Conservation (phyloP, 2,797 vertebrate genomes). For the Chloroceryle amazona region DNA sequence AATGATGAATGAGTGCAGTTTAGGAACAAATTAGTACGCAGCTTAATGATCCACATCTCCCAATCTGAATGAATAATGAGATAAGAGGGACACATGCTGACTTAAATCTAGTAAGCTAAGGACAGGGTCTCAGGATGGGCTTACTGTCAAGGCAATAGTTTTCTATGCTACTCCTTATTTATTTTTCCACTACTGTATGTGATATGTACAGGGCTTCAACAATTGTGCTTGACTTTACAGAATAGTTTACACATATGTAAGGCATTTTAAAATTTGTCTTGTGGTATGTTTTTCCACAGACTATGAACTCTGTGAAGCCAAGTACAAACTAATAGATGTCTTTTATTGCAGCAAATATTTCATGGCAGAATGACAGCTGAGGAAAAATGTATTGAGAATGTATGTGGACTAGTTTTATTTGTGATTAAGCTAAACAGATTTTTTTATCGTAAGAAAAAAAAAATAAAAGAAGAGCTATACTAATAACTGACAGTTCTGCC, state of each 20-base stretch:
- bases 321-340: neutral
- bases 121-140: neutral
- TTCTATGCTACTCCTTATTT: neutral
- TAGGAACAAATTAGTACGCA: conserved; percentile 33
- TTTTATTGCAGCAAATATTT: neutral
- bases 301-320: neutral
- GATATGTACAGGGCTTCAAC: neutral
- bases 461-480: neutral
- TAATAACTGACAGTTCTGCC: neutral
- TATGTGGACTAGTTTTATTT: neutral
- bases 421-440: neutral
- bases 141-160: neutral
- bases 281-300: neutral
- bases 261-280: neutral
- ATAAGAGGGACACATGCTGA: neutral
- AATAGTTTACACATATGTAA: neutral
- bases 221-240: neutral
- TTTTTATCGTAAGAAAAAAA: neutral
- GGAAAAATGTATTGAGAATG: neutral
- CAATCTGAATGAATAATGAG: conserved; percentile 10
- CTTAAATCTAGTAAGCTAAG: neutral
- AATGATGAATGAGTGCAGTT: conserved; percentile 42
- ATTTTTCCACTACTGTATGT: neutral
- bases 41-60: conserved; percentile 48
- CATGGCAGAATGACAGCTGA: neutral